A percentile compares a stretch with the other conserved stretches of the same genome.
Evolutionary conservation across 2,113 vertebrate genomes (phyloP).

Genomic region (Leptobrachium leishanense): DNA sequence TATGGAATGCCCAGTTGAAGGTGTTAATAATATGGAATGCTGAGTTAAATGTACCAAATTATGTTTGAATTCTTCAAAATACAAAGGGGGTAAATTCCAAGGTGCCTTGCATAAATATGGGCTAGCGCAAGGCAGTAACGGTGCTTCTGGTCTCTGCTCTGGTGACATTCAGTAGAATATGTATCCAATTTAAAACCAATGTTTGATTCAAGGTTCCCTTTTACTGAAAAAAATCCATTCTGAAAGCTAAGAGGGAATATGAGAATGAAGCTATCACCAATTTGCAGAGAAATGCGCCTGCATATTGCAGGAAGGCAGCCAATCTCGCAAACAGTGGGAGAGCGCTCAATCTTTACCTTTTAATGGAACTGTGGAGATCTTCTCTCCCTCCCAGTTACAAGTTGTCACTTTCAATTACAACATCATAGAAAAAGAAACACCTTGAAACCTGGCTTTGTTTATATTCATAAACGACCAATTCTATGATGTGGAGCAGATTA

Average conservation of each 20-base stretch:
- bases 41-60: too few relatives aligned
- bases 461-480: not conserved
- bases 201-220: not conserved
- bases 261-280: not conserved
- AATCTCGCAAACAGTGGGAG: constrained; percentile 32
- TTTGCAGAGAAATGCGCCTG: constrained; percentile 8
- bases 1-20: too few relatives aligned
- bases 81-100: too few relatives aligned
- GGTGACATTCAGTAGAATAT: too few relatives aligned
- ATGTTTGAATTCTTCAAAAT: too few relatives aligned
- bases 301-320: not conserved
- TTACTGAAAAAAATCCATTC: not conserved
- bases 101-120: too few relatives aligned
- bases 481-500: too few relatives aligned
- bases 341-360: constrained; percentile 17
- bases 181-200: not conserved
- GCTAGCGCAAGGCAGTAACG: too few relatives aligned
- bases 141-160: too few relatives aligned
- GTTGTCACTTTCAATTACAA: constrained; percentile 27
- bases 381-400: constrained; percentile 4
- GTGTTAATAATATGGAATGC: too few relatives aligned
- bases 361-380: constrained; percentile 14
- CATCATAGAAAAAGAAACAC: not conserved
- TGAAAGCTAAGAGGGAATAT: not conserved
- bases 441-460: not conserved